These are phyloP conservation scores for Neofelis nebulosa DNA, from an alignment of 2,113 vertebrate genomes.

Conservation along the genomic window DNA sequence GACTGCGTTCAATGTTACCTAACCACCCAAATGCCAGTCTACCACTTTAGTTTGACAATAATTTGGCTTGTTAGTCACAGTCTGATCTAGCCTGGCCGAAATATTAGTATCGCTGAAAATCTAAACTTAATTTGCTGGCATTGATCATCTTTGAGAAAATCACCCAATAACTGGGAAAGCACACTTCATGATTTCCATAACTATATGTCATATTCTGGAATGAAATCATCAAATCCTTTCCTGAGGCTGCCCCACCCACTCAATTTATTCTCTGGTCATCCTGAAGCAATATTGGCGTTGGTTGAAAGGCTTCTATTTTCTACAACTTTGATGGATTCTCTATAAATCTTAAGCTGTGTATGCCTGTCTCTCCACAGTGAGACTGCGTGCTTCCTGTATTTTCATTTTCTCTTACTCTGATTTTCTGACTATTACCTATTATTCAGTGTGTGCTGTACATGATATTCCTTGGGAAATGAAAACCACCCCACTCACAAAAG, in stretches of 20 bases:
- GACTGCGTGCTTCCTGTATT: background rate
- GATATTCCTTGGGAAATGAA: background rate
- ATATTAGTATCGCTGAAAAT: background rate
- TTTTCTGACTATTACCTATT: background rate
- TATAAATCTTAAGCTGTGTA: background rate
- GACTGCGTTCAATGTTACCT: background rate
- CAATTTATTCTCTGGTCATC: background rate
- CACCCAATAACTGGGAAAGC: background rate
- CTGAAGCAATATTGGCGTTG: background rate
- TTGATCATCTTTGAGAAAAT: constrained; percentile 26
- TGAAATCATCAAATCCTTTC: constrained; percentile 1
- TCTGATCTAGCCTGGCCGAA: background rate
- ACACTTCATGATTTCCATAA: background rate
- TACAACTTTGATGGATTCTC: background rate
- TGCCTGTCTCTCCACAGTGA: background rate
- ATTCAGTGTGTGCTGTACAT: background rate
- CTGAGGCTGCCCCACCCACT: background rate
- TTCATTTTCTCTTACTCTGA: background rate
- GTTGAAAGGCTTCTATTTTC: background rate
- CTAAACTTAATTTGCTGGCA: background rate
- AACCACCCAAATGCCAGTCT: background rate
- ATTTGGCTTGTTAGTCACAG: background rate
- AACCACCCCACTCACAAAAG: background rate
- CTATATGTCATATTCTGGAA: background rate
- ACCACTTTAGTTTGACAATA: background rate